These are phyloP conservation scores for Hesperophylax magnus DNA, from an alignment of 1,140 invertebrate species.

Conservation along the genomic window DNA sequence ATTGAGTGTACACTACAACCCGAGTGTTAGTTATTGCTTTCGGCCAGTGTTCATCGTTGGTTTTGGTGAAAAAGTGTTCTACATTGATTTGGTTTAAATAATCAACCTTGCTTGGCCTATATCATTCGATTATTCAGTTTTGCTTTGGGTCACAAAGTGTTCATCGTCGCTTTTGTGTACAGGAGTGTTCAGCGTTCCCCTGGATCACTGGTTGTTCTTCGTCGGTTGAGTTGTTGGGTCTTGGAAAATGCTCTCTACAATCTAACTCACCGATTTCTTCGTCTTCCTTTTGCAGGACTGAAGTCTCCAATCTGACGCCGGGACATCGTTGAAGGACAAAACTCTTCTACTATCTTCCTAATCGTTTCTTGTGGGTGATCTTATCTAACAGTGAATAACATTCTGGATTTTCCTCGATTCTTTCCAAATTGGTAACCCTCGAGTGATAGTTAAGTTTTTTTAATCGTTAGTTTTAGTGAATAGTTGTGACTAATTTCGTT, in stretches of 20 bases:
- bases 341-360: neutral
- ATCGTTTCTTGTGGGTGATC: too few relatives aligned
- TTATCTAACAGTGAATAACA: neutral
- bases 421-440: neutral
- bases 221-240: neutral
- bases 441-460: neutral
- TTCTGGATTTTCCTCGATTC: neutral
- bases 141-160: too few relatives aligned
- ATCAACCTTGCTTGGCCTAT: too few relatives aligned
- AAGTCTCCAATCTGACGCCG: neutral
- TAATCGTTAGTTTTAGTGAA: too few relatives aligned
- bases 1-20: too few relatives aligned
- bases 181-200: too few relatives aligned
- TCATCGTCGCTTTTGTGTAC: too few relatives aligned
- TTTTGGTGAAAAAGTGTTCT: too few relatives aligned
- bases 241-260: neutral
- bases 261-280: slow-evolving; percentile 24
- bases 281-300: slow-evolving; percentile 32
- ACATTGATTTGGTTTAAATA: too few relatives aligned
- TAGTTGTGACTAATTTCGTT: neutral
- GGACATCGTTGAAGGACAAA: slow-evolving; percentile 1
- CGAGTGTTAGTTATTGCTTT: neutral
- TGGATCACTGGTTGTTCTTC: neutral
- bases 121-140: too few relatives aligned
- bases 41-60: neutral